A percentile compares a stretch with the other conserved stretches of the same genome.
phyloP scores from a whole-genome alignment of 2,797 vertebrate genomes.

The Poecilia velifera region DNA sequence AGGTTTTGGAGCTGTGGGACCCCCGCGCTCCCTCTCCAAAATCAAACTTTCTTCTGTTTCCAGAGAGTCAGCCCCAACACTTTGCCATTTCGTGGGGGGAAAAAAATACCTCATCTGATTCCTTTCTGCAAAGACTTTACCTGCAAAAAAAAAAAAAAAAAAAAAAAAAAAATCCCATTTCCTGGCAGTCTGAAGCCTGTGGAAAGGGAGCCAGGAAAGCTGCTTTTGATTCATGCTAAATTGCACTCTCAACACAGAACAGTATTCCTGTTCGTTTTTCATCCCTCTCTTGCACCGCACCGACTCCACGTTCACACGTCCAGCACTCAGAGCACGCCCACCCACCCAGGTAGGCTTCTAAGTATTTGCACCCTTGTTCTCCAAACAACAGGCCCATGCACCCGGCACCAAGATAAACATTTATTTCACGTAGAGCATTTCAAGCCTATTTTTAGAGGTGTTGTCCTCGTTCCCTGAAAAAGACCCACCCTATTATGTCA shows the following conservation, averaged over 20 bases:
- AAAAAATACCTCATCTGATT: conserved; percentile 81
- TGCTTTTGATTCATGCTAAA: conserved; percentile 82
- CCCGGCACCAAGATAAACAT: conserved; percentile 54
- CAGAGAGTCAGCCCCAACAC: conserved; percentile 67
- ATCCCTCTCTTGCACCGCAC: conserved; percentile 66
- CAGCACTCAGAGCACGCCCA: conserved; percentile 25
- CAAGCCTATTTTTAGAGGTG: conserved; percentile 61
- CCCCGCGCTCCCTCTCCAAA: conserved; percentile 62
- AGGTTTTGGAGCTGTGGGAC: conserved; percentile 51
- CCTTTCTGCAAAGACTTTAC: conserved; percentile 80
- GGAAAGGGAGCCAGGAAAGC: conserved; percentile 79
- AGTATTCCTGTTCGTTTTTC: conserved; percentile 74
- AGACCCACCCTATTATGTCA: conserved; percentile 68
- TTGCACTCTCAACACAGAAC: conserved; percentile 78
- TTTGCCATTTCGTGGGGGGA: conserved; percentile 72
- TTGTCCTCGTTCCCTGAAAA: conserved; percentile 47
- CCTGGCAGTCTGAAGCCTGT: conserved; percentile 72
- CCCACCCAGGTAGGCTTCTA: conserved; percentile 29
- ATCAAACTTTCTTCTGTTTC: conserved; percentile 70
- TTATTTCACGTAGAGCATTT: conserved; percentile 48
- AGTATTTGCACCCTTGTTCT: conserved; percentile 41
- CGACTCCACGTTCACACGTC: conserved; percentile 56
- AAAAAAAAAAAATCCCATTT: conserved; percentile 78
- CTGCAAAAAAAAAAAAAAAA: conserved; percentile 79
- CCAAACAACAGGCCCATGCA: conserved; percentile 33